phyloP scores from a whole-genome alignment of 2,888 invertebrate species.

The Erebia palarica region DNA sequence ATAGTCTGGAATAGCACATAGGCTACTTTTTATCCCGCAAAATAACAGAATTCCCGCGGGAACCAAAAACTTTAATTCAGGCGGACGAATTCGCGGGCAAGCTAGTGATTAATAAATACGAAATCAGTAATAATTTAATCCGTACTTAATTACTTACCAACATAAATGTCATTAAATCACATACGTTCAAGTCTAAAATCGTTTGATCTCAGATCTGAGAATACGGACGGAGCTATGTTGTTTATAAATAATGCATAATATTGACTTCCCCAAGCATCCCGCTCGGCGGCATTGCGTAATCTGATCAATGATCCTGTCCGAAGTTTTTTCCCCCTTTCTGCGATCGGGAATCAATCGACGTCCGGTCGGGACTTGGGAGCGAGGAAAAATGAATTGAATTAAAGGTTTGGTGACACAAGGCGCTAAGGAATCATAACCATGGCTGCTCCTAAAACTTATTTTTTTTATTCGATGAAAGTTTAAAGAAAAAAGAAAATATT shows the following conservation, averaged over 20 bases:
- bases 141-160: background rate
- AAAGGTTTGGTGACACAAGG: background rate
- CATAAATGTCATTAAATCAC: background rate
- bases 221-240: constrained; percentile 47
- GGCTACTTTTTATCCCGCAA: no score
- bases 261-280: constrained; percentile 68
- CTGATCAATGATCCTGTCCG: constrained; percentile 75
- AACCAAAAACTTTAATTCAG: no score
- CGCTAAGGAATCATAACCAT: no score
- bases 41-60: no score
- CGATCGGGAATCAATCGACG: constrained; percentile 71
- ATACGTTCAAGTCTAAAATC: constrained; percentile 3
- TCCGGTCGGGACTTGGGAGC: constrained; percentile 53
- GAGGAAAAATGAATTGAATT: constrained; percentile 52
- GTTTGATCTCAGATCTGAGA: constrained; percentile 38
- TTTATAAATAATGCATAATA: constrained; percentile 72
- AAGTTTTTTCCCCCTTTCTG: constrained; percentile 53
- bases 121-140: no score
- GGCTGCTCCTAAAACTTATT: no score
- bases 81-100: no score
- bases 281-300: constrained; percentile 78
- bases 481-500: no score
- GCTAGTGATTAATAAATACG: no score
- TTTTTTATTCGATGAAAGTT: no score
- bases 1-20: no score